Percentiles rank a stretch among this genome's conserved stretches.
Conservation (phyloP, 2,113 vertebrate genomes). For the Anthoscopus minutus region DNA sequence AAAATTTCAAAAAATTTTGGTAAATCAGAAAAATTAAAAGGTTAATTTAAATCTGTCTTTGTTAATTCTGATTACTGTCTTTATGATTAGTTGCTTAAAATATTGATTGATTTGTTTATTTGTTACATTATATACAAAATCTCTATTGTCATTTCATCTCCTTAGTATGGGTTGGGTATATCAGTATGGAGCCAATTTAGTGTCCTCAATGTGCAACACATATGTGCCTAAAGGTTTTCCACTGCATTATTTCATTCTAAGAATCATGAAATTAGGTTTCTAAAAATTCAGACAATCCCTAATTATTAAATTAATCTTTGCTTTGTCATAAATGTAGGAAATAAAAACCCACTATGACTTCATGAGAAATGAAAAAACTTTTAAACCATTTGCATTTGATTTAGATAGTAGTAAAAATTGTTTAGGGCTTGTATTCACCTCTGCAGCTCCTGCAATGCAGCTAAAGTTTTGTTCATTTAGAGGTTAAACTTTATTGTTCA, state of each 20-base stretch:
- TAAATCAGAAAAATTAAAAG: not conserved
- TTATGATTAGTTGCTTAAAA: not conserved
- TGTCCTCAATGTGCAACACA: accelerated
- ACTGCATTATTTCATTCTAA: not conserved
- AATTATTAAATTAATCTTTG: not conserved
- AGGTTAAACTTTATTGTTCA: constrained; percentile 49
- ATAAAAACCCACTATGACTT: not conserved
- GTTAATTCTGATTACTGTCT: not conserved
- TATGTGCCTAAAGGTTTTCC: not conserved
- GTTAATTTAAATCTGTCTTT: not conserved
- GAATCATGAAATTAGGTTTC: not conserved
- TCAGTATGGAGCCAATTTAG: not conserved
- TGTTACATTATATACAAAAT: not conserved
- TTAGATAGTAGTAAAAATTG: not conserved
- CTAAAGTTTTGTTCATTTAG: constrained; percentile 23
- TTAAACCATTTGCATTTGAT: not conserved
- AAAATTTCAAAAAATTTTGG: not conserved
- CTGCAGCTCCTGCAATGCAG: not conserved
- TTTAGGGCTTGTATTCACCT: not conserved
- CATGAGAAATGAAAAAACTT: not conserved
- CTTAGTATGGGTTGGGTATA: not conserved
- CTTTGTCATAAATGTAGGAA: not conserved
- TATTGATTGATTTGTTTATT: not conserved
- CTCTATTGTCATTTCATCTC: not conserved
- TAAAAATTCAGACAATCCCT: not conserved